phyloP scores from a whole-genome alignment of 2,888 invertebrate species.

The Drosophila leonis region DNA sequence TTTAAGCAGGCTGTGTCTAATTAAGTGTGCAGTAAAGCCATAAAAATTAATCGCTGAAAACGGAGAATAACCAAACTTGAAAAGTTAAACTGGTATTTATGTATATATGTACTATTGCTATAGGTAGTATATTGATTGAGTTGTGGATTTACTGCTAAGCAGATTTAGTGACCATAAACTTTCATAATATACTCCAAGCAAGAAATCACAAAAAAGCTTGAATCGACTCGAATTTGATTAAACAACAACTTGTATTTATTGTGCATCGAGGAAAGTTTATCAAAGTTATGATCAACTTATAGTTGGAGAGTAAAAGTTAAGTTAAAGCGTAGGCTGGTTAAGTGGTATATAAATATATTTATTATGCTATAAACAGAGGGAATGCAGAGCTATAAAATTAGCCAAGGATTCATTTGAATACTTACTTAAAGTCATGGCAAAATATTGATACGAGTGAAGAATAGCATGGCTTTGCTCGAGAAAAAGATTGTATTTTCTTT shows the following conservation, averaged over 20 bases:
- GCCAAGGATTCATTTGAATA: not conserved
- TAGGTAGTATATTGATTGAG: constrained; percentile 27
- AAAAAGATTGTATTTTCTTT: not conserved
- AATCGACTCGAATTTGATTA: constrained; percentile 29
- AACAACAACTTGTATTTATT: constrained; percentile 28
- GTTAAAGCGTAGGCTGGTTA: not conserved
- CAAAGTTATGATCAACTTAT: constrained; percentile 25
- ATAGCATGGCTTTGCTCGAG: not conserved
- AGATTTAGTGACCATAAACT: constrained; percentile 37
- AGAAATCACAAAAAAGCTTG: constrained; percentile 2
- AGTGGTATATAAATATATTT: not conserved
- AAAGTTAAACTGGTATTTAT: constrained; percentile 3
- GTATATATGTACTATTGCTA: not conserved
- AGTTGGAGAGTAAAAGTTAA: not conserved
- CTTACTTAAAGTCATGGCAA: too few relatives aligned
- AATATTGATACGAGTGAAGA: not conserved
- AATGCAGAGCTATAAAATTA: not conserved
- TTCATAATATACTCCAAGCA: constrained; percentile 14
- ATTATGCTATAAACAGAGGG: not conserved
- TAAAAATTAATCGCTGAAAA: constrained; percentile 42
- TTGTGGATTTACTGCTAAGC: constrained; percentile 18
- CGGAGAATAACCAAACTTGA: constrained; percentile 6
- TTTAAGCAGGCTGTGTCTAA: constrained; percentile 60
- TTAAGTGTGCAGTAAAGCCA: constrained; percentile 59
- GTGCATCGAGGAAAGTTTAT: constrained; percentile 11